Evolutionary conservation across 2,888 invertebrate species (phyloP).

Genomic region (Dromius quadrimaculatus): DNA sequence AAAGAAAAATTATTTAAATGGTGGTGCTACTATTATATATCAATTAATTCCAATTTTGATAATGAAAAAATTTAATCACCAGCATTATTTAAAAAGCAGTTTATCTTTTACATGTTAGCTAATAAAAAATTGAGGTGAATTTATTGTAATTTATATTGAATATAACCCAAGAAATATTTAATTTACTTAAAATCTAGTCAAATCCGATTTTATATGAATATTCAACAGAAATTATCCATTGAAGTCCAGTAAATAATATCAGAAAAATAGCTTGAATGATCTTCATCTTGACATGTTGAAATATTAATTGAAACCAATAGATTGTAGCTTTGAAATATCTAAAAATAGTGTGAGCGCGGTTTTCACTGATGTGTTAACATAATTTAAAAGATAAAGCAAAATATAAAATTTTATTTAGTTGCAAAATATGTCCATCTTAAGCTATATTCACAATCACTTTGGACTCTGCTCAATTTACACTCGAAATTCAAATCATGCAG

Average conservation of each 20-base stretch:
- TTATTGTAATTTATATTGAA: constrained; percentile 21
- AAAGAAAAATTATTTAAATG: constrained; percentile 31
- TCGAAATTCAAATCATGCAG: no score
- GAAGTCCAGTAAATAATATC: not conserved
- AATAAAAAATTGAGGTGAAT: constrained; percentile 30
- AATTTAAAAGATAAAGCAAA: no score
- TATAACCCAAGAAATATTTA: constrained; percentile 16
- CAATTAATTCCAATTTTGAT: constrained; percentile 11
- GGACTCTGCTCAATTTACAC: no score
- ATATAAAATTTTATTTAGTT: no score
- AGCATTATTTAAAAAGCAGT: constrained; percentile 22
- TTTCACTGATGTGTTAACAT: not conserved
- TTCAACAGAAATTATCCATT: not conserved
- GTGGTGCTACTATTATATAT: constrained; percentile 40
- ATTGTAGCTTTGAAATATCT: no score
- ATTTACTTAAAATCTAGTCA: constrained; percentile 27
- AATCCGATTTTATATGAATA: constrained; percentile 19
- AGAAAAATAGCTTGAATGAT: no score
- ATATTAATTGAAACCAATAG: no score
- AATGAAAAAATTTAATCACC: constrained; percentile 6
- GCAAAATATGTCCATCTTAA: no score
- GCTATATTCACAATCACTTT: no score
- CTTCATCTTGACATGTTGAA: no score
- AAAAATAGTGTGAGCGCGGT: no score
- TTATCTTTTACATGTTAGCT: constrained; percentile 20